Conservation (phyloP, 2,797 vertebrate genomes). For the Syngnathus acus region DNA sequence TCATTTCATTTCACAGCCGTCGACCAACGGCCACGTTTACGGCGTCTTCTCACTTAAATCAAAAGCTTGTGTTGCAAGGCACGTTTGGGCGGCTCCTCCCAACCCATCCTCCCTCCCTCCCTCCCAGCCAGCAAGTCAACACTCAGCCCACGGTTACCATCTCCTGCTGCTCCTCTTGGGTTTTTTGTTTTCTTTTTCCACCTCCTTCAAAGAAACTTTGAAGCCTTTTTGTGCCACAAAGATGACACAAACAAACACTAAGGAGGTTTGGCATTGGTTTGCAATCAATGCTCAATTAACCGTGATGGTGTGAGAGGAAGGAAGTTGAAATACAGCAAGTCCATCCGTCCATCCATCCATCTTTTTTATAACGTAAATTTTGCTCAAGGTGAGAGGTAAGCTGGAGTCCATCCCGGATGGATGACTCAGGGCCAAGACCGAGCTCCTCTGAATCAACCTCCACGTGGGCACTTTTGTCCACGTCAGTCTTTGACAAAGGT, state of each 20-base stretch:
- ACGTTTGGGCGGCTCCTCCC: background rate
- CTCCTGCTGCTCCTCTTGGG: background rate
- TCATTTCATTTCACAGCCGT: background rate
- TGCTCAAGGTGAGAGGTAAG: background rate
- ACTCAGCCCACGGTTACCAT: background rate
- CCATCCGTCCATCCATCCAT: background rate
- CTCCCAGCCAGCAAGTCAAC: background rate
- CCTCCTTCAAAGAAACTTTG: background rate
- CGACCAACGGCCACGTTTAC: background rate
- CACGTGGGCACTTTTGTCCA: too few relatives aligned
- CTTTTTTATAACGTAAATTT: background rate
- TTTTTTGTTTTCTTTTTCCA: background rate
- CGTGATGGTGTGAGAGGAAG: background rate
- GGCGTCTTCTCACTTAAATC: background rate
- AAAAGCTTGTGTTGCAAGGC: background rate
- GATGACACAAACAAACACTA: background rate
- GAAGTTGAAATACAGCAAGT: background rate
- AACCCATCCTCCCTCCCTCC: too few relatives aligned
- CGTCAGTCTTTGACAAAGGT: too few relatives aligned
- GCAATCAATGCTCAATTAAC: too few relatives aligned
- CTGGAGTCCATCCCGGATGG: too few relatives aligned
- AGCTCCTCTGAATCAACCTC: background rate
- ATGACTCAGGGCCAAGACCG: background rate
- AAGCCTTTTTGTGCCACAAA: background rate
- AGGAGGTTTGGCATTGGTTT: too few relatives aligned